These are phyloP conservation scores for Philopotamus ludificatus DNA, from an alignment of 1,140 invertebrate genomes.

Conservation along the genomic window DNA sequence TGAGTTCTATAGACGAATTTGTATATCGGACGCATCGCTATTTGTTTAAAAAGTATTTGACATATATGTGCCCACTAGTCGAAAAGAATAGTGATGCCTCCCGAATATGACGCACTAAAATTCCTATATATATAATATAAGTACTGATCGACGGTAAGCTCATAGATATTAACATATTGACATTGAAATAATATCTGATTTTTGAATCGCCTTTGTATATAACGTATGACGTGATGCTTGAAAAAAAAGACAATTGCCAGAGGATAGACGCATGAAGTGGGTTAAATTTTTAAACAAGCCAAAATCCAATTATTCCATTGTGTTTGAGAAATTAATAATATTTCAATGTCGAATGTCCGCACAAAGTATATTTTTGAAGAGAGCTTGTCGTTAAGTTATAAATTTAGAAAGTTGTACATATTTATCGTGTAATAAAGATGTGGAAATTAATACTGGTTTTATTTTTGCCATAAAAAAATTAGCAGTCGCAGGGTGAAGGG, in stretches of 20 bases:
- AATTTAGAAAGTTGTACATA: constrained; percentile 37
- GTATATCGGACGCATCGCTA: background rate
- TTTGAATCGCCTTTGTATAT: too few relatives aligned
- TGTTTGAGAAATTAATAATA: background rate
- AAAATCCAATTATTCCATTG: background rate
- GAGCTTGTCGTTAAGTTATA: constrained; percentile 38
- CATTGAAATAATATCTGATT: background rate
- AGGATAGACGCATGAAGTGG: background rate
- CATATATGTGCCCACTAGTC: background rate
- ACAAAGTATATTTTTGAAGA: constrained; percentile 35
- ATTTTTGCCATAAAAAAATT: background rate
- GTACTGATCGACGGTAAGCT: constrained; percentile 28
- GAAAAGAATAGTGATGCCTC: constrained; percentile 17
- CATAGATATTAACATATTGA: constrained; percentile 1
- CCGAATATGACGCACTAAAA: constrained; percentile 20
- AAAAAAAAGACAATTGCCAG: background rate
- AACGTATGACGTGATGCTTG: background rate
- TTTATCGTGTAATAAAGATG: constrained; percentile 41
- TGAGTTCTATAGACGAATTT: constrained; percentile 18
- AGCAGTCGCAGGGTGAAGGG: too few relatives aligned
- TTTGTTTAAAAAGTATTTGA: background rate
- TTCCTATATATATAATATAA: constrained; percentile 19
- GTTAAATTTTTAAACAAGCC: background rate
- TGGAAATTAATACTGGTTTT: constrained; percentile 12
- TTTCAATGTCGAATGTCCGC: background rate